These are phyloP conservation scores for Lissonota sp. DNA, from an alignment of 2,888 invertebrate genomes.

Conservation along the genomic window DNA sequence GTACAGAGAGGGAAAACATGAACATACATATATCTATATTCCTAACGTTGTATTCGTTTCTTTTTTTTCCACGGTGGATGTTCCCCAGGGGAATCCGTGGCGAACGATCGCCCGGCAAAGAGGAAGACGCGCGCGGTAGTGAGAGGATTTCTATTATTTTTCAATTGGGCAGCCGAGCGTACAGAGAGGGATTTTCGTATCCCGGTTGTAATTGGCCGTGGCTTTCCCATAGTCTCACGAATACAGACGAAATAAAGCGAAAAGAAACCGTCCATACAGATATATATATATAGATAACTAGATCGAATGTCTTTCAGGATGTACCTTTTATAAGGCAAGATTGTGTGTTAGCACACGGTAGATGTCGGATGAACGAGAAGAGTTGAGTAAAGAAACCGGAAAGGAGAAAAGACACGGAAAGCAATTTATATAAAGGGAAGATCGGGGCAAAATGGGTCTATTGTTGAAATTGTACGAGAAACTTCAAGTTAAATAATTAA, in stretches of 20 bases:
- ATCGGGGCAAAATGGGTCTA: no score
- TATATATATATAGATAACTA: constrained; percentile 47
- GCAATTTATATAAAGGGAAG: not conserved
- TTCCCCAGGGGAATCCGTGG: constrained; percentile 68
- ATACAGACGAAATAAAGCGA: constrained; percentile 73
- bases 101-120: constrained; percentile 66
- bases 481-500: no score
- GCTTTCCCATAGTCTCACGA: constrained; percentile 72
- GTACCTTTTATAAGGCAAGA: constrained; percentile 24
- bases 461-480: no score
- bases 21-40: constrained; percentile 35
- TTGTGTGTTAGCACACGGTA: constrained; percentile 38
- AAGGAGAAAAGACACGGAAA: constrained; percentile 35
- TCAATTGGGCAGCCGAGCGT: constrained; percentile 80
- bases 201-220: constrained; percentile 81
- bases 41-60: constrained; percentile 55
- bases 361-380: constrained; percentile 9
- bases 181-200: constrained; percentile 76
- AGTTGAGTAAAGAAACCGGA: constrained; percentile 57
- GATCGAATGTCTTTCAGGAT: constrained; percentile 40
- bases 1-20: constrained; percentile 16
- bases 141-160: constrained; percentile 81
- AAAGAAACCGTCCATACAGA: constrained; percentile 18
- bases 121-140: constrained; percentile 48
- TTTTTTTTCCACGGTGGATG: constrained; percentile 60